Percentiles rank a stretch among this genome's conserved stretches.
phyloP scores from a whole-genome alignment of 1,140 invertebrate genomes.

The Lucilia sericata region DNA sequence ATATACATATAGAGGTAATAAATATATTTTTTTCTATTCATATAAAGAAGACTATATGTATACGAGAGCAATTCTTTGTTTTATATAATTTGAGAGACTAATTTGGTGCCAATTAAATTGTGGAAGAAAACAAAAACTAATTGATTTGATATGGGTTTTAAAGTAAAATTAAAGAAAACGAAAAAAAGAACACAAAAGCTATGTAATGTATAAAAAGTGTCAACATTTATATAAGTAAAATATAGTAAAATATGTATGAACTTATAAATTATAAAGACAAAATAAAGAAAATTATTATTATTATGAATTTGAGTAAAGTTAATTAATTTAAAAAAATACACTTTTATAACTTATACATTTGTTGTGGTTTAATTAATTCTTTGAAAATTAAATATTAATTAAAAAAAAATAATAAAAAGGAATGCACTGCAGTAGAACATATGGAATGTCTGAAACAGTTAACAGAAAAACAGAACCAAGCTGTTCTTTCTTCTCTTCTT shows the following conservation, averaged over 20 bases:
- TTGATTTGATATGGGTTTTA: neutral
- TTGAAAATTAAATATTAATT: slow-evolving; percentile 14
- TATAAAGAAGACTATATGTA: neutral
- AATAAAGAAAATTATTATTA: slow-evolving; percentile 23
- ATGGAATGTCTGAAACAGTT: slow-evolving; percentile 43
- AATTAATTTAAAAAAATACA: slow-evolving; percentile 7
- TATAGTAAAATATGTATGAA: too few species aligned
- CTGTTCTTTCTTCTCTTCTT: slow-evolving; percentile 1
- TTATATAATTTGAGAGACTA: neutral
- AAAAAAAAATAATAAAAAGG: slow-evolving; percentile 13
- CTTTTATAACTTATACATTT: neutral
- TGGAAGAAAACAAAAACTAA: neutral
- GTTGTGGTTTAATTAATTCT: neutral
- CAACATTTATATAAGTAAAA: slow-evolving; percentile 14
- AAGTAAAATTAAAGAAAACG: neutral
- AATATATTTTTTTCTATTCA: neutral
- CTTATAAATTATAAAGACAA: slow-evolving; percentile 36
- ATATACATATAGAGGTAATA: neutral
- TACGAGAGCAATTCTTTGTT: neutral
- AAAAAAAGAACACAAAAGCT: neutral
- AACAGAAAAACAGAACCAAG: slow-evolving; percentile 18
- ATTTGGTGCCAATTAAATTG: slow-evolving; percentile 24
- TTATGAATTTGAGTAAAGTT: neutral
- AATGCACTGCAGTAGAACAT: neutral
- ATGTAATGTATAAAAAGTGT: slow-evolving; percentile 20